phyloP scores from a whole-genome alignment of 1,140 invertebrate species.

The Melitaea cinxia region DNA sequence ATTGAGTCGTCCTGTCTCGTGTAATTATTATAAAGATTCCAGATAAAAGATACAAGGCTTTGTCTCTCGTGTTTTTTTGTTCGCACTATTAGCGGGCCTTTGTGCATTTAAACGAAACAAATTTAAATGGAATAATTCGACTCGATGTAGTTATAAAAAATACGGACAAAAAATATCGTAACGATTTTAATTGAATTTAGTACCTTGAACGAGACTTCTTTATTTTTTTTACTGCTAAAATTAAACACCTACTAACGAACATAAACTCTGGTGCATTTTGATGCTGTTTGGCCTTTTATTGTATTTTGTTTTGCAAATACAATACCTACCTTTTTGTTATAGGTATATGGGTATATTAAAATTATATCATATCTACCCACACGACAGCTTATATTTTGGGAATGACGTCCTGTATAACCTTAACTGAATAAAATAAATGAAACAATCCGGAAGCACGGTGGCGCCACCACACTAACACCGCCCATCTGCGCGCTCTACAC shows the following conservation, averaged over 20 bases:
- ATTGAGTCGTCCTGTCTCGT: constrained; percentile 72
- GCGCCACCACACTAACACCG: constrained; percentile 17
- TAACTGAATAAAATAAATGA: background rate
- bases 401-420: background rate
- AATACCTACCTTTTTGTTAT: no score
- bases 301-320: no score
- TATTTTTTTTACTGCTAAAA: background rate
- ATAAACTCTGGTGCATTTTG: background rate
- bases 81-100: constrained; percentile 40
- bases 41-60: constrained; percentile 63
- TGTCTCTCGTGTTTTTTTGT: constrained; percentile 46
- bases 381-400: no score
- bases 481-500: constrained; percentile 19
- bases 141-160: constrained; percentile 36
- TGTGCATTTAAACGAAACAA: constrained; percentile 34
- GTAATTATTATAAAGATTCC: constrained; percentile 79
- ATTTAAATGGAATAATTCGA: constrained; percentile 32
- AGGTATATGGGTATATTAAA: no score
- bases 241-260: background rate
- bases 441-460: constrained; percentile 18
- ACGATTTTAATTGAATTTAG: constrained; percentile 26
- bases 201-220: background rate
- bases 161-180: constrained; percentile 13
- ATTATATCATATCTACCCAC: no score
- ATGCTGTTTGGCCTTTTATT: background rate